These are phyloP conservation scores for Drepanosiphum platanoidis DNA, from an alignment of 2,888 invertebrate species.

Conservation along the genomic window DNA sequence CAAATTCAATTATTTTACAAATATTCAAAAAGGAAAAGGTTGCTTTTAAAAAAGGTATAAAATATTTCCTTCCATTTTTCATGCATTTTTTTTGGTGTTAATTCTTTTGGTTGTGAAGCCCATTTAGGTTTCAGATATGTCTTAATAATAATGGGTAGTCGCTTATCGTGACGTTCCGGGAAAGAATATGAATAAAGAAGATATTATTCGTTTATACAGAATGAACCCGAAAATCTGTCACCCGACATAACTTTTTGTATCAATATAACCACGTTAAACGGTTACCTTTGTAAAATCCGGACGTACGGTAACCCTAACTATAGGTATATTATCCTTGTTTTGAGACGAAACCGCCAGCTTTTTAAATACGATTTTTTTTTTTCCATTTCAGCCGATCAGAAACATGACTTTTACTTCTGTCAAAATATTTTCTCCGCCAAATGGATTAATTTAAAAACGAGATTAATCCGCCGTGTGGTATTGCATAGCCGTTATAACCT, in stretches of 20 bases:
- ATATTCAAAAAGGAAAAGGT: constrained; percentile 22
- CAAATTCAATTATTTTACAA: constrained; percentile 36
- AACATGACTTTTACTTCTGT: too few species aligned
- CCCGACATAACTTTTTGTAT: constrained; percentile 25
- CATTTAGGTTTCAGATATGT: constrained; percentile 8
- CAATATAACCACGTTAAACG: constrained; percentile 26
- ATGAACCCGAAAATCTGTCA: constrained; percentile 15
- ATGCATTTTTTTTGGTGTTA: not conserved
- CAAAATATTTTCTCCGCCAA: too few species aligned
- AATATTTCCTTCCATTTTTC: constrained; percentile 2
- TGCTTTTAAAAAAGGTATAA: not conserved
- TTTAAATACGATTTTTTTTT: too few species aligned
- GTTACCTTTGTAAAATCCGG: constrained; percentile 16
- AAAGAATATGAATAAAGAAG: constrained; percentile 28
- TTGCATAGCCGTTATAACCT: too few species aligned
- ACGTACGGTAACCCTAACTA: constrained; percentile 22
- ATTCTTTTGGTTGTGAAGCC: not conserved
- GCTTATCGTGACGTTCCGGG: not conserved
- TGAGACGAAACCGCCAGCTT: too few species aligned
- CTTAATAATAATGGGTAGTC: constrained; percentile 10
- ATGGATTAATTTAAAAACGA: too few species aligned
- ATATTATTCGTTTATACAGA: too few species aligned
- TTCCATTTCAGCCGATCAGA: too few species aligned
- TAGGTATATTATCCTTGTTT: too few species aligned
- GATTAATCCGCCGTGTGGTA: too few species aligned